Percentiles rank a stretch among this genome's conserved stretches.
These are phyloP conservation scores for Sitobion miscanthi DNA, from an alignment of 1,140 invertebrate genomes.

Conservation along the genomic window DNA sequence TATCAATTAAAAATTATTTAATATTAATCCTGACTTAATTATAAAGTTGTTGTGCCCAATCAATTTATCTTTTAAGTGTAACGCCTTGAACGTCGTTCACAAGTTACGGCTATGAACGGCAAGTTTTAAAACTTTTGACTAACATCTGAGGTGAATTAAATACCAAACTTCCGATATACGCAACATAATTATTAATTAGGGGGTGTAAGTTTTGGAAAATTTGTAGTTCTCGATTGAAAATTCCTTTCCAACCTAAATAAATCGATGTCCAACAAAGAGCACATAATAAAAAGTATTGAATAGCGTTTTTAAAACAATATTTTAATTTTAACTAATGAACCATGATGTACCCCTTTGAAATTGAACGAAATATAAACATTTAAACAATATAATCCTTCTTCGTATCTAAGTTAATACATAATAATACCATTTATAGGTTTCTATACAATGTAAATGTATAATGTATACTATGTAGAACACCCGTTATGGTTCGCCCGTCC, in stretches of 20 bases:
- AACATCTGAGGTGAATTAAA: slow-evolving; percentile 35
- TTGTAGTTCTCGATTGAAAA: neutral
- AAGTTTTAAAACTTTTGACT: slow-evolving; percentile 41
- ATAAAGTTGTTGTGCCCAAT: slow-evolving; percentile 6
- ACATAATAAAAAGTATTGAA: neutral
- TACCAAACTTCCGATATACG: slow-evolving; percentile 8
- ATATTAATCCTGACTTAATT: slow-evolving; percentile 4
- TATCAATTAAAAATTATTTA: neutral
- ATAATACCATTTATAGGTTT: neutral
- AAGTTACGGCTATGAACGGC: neutral
- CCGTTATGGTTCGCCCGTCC: neutral
- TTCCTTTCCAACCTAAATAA: neutral
- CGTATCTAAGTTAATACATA: neutral
- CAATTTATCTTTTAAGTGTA: slow-evolving; percentile 17
- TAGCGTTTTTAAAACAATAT: neutral
- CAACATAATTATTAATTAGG: slow-evolving; percentile 21
- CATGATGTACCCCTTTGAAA: neutral
- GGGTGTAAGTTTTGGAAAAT: neutral
- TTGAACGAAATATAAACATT: neutral
- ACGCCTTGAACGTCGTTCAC: neutral
- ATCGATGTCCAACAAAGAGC: neutral
- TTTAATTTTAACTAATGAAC: neutral
- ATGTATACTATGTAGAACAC: neutral
- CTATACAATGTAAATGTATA: neutral
- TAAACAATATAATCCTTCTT: neutral